These are phyloP conservation scores for Crax fasciolata DNA, from an alignment of 2,797 vertebrate genomes.

Conservation along the genomic window DNA sequence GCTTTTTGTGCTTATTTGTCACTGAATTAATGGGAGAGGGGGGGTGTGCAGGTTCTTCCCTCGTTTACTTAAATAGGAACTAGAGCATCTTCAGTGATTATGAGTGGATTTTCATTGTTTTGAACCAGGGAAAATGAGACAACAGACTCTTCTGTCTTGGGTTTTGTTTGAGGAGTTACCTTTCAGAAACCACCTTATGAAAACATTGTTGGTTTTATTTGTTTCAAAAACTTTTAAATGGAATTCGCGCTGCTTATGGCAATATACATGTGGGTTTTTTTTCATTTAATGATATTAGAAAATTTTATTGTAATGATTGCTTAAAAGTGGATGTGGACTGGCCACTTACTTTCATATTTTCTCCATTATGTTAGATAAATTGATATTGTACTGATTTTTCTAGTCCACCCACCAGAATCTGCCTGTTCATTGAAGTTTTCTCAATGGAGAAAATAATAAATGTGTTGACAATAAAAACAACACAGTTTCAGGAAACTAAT, in stretches of 20 bases:
- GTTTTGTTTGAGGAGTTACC: background rate
- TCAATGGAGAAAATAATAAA: slow-evolving; percentile 15
- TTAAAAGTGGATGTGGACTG: background rate
- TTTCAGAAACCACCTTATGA: background rate
- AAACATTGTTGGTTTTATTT: background rate
- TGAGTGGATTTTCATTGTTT: background rate
- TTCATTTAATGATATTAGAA: background rate
- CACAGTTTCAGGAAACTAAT: background rate
- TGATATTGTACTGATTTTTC: background rate
- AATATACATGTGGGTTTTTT: background rate
- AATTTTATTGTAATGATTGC: background rate
- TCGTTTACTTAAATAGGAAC: background rate
- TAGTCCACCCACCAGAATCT: background rate
- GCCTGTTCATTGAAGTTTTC: background rate
- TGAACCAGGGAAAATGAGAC: background rate
- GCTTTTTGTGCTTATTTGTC: slow-evolving; percentile 35
- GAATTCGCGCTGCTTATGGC: background rate
- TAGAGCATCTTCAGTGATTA: background rate
- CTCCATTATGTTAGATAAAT: background rate
- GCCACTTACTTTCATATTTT: background rate
- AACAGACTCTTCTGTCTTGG: background rate
- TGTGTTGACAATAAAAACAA: slow-evolving; percentile 7
- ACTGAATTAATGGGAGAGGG: background rate
- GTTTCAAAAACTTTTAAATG: background rate
- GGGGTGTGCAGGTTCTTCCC: background rate